These are phyloP conservation scores for Oreocharis arfaki DNA, from an alignment of 2,113 vertebrate species.

Conservation along the genomic window DNA sequence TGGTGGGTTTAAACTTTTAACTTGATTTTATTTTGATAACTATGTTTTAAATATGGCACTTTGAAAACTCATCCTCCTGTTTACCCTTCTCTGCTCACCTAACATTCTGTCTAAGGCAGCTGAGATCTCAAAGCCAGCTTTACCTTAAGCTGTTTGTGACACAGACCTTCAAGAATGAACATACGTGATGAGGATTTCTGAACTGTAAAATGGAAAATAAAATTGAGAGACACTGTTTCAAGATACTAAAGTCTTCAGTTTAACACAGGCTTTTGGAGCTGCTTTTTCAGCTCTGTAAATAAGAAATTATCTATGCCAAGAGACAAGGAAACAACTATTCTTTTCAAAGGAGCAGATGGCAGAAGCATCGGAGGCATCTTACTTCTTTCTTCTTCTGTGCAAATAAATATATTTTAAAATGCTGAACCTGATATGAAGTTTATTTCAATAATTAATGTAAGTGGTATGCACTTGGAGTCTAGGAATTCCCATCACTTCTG, in stretches of 20 bases:
- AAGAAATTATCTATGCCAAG: slow-evolving; percentile 21
- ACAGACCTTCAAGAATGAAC: neutral
- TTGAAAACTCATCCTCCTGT: too few species aligned
- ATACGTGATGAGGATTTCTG: neutral
- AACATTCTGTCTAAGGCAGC: too few species aligned
- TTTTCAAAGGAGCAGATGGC: slow-evolving; percentile 58
- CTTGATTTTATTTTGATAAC: slow-evolving; percentile 45
- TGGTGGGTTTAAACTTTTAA: slow-evolving; percentile 19
- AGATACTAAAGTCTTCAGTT: neutral
- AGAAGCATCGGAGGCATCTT: neutral
- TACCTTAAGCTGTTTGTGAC: neutral
- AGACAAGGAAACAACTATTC: neutral
- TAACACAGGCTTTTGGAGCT: neutral
- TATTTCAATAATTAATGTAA: slow-evolving; percentile 64
- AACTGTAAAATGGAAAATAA: neutral
- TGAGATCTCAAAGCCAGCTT: neutral
- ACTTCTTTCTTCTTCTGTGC: slow-evolving; percentile 30
- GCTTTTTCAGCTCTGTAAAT: slow-evolving; percentile 33
- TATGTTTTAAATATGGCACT: slow-evolving; percentile 31
- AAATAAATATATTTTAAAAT: slow-evolving; percentile 60
- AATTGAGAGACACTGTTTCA: neutral
- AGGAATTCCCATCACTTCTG: slow-evolving; percentile 61
- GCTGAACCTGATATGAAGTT: slow-evolving; percentile 57
- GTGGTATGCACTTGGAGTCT: slow-evolving; percentile 17
- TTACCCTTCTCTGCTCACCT: too few species aligned